These are phyloP conservation scores for Falco peregrinus DNA, from an alignment of 2,797 vertebrate genomes.

Conservation along the genomic window DNA sequence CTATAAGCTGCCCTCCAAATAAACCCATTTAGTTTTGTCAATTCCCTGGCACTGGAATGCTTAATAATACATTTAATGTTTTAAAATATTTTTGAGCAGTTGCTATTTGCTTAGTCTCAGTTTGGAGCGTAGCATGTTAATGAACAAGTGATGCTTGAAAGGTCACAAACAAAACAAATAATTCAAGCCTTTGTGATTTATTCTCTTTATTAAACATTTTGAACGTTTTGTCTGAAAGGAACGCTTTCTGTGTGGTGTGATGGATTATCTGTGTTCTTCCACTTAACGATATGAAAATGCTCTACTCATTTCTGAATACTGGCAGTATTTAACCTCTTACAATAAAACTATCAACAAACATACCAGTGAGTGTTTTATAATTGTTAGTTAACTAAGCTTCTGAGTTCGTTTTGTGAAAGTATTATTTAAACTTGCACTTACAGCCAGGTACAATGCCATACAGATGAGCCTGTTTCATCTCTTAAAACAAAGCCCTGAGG, in stretches of 20 bases:
- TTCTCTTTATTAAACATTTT: neutral
- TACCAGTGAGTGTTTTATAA: neutral
- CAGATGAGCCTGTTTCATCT: neutral
- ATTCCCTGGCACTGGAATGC: neutral
- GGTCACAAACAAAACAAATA: slow-evolving; percentile 28
- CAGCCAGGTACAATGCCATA: neutral
- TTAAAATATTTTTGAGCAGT: neutral
- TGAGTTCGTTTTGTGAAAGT: neutral
- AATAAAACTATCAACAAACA: neutral
- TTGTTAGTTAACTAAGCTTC: neutral
- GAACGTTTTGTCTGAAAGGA: neutral
- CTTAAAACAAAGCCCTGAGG: neutral
- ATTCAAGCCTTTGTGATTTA: neutral
- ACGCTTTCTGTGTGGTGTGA: neutral
- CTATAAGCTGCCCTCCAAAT: neutral
- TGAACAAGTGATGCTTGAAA: slow-evolving; percentile 44
- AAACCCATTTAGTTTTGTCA: neutral
- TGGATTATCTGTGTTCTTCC: neutral
- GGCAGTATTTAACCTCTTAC: neutral
- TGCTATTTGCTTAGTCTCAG: slow-evolving; percentile 10
- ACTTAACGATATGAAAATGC: neutral
- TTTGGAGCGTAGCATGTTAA: neutral
- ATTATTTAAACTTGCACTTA: neutral
- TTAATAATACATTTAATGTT: neutral
- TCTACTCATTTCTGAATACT: neutral